Conservation (phyloP, 1,140 invertebrate species). For the Zelostemma sp. region DNA sequence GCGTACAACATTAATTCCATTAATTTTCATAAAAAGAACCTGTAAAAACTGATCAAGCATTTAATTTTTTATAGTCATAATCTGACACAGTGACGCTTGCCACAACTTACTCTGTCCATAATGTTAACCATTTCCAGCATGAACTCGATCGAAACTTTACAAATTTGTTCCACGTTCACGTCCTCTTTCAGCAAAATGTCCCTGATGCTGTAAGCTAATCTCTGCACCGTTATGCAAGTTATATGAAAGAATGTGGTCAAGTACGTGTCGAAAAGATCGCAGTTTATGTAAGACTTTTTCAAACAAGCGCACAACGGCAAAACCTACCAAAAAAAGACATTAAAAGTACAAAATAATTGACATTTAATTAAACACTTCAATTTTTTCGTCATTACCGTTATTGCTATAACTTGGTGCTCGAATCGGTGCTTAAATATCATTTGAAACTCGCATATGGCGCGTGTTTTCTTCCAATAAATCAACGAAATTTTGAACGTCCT, state of each 20-base stretch:
- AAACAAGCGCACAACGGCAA: constrained; percentile 72
- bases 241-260: constrained; percentile 75
- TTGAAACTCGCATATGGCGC: constrained; percentile 45
- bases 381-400: constrained; percentile 64
- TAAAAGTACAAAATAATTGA: constrained; percentile 13
- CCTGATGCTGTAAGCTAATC: constrained; percentile 74
- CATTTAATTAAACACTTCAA: constrained; percentile 45
- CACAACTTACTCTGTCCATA: constrained; percentile 75
- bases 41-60: too few relatives aligned
- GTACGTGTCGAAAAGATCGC: constrained; percentile 74
- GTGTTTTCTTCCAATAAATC: constrained; percentile 62
- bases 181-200: constrained; percentile 64
- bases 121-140: constrained; percentile 72
- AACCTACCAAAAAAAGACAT: constrained; percentile 59
- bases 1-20: constrained; percentile 24
- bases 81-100: too few relatives aligned
- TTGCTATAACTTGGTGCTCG: constrained; percentile 71
- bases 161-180: constrained; percentile 62
- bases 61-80: too few relatives aligned
- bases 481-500: constrained; percentile 59
- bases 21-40: constrained; percentile 55
- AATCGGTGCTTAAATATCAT: constrained; percentile 53
- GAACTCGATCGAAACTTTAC: constrained; percentile 65
- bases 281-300: constrained; percentile 52
- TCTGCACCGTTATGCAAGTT: constrained; percentile 74